Evolutionary conservation across 1,140 invertebrate species (phyloP), one percentile per base, ranked within the genome.

Genomic region (Zeugodacus cucurbitae): DNA sequence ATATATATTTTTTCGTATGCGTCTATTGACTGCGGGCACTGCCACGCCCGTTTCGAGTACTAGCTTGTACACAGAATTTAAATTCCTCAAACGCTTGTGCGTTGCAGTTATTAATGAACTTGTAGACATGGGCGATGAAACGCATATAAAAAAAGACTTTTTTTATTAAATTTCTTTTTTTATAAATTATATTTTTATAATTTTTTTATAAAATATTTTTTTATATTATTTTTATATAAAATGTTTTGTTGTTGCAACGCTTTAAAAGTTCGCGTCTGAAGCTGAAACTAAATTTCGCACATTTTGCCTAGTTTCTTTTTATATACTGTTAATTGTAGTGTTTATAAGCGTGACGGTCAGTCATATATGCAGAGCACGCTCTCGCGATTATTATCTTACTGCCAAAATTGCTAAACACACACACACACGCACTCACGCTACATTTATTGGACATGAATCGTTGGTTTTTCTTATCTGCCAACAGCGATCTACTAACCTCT

Each of bases 21-120:
- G 62, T 67, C 62, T 67, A 14, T 74, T 74, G 34, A 37, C 34
- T 32, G 34, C 34, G 67, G 3, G 3, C 67, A 7, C 10, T 14
- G 34, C 34, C 67, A 74, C 67, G 67, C 67, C 32, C 67, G 67
- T 74, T 74, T 74, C 67, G 67, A 74, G 34, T 74, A 74, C 67
- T 41, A 62, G n/a, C 58, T 22, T 74, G 67, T 74, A 7, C 22
- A 22, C 17, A 41, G 20, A 37, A 74, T 74, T 41, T 37, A 74
- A 74, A 74, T 74, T 41, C 67, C 67, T 37, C n/a, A 22, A 74
- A 74, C 32, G 67, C 32, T 22, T 74, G 7, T 74, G 67, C 67
- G 34, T 74, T 41, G 67, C 67, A 74, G 41, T 74, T 74, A 22
- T 74, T 74, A 74, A 41, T 74, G 67, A 74, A 74, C 41, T 20